A percentile compares a stretch with the other conserved stretches of the same genome.
These are phyloP conservation scores for Mastomys natalensis DNA, from an alignment of 2,113 vertebrate genomes.

Conservation along the genomic window DNA sequence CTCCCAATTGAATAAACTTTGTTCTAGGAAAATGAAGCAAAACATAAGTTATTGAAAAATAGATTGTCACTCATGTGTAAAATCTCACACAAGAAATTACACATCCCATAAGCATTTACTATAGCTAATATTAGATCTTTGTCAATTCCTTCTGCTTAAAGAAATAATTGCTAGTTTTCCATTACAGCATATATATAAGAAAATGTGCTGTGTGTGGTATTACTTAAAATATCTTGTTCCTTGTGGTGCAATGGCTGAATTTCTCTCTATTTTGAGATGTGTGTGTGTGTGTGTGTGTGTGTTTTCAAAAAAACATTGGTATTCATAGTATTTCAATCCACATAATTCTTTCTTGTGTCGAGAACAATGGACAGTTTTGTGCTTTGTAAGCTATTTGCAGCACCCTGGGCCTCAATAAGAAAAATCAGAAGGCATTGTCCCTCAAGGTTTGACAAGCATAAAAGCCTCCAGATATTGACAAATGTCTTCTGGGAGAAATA, in stretches of 20 bases:
- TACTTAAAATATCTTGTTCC: background rate
- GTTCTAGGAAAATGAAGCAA: background rate
- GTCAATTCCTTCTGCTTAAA: background rate
- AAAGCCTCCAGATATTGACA: background rate
- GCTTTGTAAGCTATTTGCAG: background rate
- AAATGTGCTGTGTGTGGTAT: background rate
- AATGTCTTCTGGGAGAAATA: background rate
- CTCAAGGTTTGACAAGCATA: background rate
- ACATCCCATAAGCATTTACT: background rate
- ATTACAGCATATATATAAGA: background rate
- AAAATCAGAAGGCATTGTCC: background rate
- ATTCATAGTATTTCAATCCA: background rate
- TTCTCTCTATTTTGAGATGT: background rate
- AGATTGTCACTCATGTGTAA: background rate
- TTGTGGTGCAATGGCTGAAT: background rate
- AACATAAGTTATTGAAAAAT: background rate
- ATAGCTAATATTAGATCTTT: too few species aligned
- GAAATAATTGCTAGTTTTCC: background rate
- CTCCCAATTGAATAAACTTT: background rate
- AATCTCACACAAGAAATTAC: background rate
- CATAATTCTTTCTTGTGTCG: background rate
- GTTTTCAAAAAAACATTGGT: background rate
- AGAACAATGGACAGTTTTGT: background rate
- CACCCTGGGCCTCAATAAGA: rapidly evolving
- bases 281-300: background rate